phyloP scores from a whole-genome alignment of 2,888 invertebrate species.

The Nemotelus pantherinus region DNA sequence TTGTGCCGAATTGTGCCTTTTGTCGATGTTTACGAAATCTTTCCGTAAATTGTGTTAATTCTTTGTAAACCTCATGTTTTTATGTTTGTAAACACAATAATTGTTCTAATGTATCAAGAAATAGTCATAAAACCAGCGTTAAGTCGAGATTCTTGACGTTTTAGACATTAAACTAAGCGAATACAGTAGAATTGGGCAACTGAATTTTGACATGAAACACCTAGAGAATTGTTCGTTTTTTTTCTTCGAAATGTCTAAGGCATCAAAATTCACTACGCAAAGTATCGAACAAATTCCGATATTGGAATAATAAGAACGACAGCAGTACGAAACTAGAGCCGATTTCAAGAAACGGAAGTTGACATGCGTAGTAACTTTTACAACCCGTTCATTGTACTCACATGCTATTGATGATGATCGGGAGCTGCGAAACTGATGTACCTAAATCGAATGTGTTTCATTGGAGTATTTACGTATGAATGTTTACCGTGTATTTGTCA shows the following conservation, averaged over 20 bases:
- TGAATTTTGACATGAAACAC: no score
- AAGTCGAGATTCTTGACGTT: neutral
- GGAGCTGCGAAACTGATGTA: constrained; percentile 33
- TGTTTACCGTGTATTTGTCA: constrained; percentile 31
- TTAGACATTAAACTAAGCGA: neutral
- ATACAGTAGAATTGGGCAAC: no score
- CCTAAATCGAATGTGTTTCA: constrained; percentile 46
- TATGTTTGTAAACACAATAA: neutral
- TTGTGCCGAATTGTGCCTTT: constrained; percentile 28
- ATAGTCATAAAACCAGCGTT: no score
- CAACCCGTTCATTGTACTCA: neutral
- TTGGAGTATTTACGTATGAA: constrained; percentile 47
- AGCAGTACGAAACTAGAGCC: no score
- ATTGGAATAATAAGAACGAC: no score
- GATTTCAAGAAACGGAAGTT: no score
- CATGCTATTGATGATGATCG: neutral
- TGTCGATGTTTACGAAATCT: constrained; percentile 28
- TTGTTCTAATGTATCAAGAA: neutral
- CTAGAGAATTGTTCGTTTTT: neutral
- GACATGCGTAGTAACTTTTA: neutral
- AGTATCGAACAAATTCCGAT: no score
- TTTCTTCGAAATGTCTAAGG: neutral
- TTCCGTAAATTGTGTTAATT: neutral
- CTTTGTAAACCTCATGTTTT: neutral
- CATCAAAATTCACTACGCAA: neutral